Percentiles rank a stretch among this genome's conserved stretches.
Conservation (phyloP, 2,797 vertebrate species). For the Pipistrellus pygmaeus region DNA sequence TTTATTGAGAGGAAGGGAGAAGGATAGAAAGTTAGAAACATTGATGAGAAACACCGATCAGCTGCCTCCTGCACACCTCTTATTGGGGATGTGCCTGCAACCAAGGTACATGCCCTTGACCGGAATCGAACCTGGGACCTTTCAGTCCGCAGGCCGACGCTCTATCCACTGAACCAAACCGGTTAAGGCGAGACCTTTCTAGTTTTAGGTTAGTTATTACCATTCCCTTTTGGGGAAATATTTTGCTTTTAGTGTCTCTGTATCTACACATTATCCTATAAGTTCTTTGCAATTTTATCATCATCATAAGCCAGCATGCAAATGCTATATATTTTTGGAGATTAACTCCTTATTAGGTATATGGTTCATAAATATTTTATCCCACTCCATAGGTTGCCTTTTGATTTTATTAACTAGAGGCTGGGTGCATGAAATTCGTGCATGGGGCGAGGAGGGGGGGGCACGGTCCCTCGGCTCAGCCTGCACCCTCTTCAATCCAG, state of each 20-base stretch:
- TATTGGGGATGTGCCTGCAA: no score
- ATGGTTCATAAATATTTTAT: background rate
- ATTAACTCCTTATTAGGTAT: background rate
- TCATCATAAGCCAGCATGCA: background rate
- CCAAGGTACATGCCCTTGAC: no score
- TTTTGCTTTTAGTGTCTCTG: background rate
- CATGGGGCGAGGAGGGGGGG: fast-evolving
- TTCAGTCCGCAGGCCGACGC: no score
- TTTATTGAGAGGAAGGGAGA: no score
- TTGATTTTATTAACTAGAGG: background rate
- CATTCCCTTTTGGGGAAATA: background rate
- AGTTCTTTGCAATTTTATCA: background rate
- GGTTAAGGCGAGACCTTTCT: background rate
- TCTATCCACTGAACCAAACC: no score
- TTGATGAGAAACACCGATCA: no score
- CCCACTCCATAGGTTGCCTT: background rate
- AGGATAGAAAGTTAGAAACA: no score
- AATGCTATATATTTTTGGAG: background rate
- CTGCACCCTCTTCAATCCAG: no score
- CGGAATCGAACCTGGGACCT: no score
- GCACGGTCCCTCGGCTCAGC: no score
- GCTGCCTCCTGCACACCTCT: no score
- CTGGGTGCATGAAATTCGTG: no score
- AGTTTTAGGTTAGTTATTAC: background rate
- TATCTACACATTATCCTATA: background rate